Conservation (phyloP, 2,113 vertebrate genomes). For the Lontra canadensis region DNA sequence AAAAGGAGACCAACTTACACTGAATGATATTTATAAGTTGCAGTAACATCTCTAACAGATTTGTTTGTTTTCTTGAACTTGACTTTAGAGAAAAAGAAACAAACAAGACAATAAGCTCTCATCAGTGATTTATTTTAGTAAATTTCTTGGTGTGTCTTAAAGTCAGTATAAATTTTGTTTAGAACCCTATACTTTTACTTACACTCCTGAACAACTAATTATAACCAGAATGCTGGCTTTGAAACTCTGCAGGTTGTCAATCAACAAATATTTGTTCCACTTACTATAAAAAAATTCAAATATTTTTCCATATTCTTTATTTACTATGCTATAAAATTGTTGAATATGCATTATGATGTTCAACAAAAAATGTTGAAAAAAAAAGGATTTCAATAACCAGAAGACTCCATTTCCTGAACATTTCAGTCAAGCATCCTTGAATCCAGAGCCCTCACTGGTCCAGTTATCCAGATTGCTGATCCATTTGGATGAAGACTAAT, state of each 20-base stretch:
- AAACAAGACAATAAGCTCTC: background rate
- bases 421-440: background rate
- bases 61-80: background rate
- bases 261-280: conserved; percentile 12
- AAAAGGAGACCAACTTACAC: background rate
- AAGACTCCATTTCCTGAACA: background rate
- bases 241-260: background rate
- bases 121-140: conserved; percentile 12
- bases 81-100: background rate
- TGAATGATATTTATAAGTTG: background rate
- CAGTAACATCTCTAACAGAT: background rate
- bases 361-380: background rate
- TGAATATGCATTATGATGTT: background rate
- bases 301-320: background rate
- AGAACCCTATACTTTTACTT: background rate
- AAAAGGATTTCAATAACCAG: background rate
- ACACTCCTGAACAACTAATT: background rate
- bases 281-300: background rate
- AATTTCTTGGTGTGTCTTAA: background rate
- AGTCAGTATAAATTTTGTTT: conserved; percentile 26
- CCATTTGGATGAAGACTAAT: background rate
- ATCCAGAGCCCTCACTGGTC: background rate
- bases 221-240: background rate
- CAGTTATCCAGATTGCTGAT: background rate
- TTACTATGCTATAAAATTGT: background rate